Evolutionary conservation across 2,113 vertebrate genomes (phyloP).

Genomic region (Crotalus helleri): DNA sequence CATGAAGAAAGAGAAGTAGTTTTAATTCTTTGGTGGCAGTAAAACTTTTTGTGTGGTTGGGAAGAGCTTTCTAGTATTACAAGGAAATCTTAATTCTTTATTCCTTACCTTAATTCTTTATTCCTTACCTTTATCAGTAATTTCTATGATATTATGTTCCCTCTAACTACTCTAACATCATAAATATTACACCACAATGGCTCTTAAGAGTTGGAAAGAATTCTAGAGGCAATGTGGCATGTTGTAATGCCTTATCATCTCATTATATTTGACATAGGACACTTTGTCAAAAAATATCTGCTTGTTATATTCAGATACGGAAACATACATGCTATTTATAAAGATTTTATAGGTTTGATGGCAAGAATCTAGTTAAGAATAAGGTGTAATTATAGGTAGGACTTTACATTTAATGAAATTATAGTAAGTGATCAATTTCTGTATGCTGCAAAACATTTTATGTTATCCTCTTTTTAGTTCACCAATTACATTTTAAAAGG

Average conservation of each 20-base stretch:
- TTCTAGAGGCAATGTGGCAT: neutral
- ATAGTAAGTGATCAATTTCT: neutral
- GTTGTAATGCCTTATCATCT: too few relatives aligned
- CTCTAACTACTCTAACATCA: neutral
- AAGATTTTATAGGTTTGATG: neutral
- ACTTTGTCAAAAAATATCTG: too few relatives aligned
- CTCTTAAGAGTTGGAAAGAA: neutral
- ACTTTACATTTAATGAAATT: neutral
- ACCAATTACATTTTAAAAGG: neutral
- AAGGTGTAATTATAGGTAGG: neutral
- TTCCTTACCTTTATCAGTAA: neutral
- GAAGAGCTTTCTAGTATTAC: neutral
- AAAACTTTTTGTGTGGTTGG: neutral
- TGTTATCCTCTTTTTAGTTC: neutral
- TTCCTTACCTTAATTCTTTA: neutral
- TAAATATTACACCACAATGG: neutral
- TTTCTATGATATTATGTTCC: neutral
- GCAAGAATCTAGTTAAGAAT: neutral
- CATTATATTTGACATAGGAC: too few relatives aligned
- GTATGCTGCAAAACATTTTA: neutral
- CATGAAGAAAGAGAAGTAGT: neutral
- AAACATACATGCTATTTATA: neutral
- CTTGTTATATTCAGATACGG: too few relatives aligned
- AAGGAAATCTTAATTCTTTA: neutral
- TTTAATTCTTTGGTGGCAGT: neutral